Evolutionary conservation across 2,888 invertebrate genomes (phyloP).

Genomic region (Trilocha varians): DNA sequence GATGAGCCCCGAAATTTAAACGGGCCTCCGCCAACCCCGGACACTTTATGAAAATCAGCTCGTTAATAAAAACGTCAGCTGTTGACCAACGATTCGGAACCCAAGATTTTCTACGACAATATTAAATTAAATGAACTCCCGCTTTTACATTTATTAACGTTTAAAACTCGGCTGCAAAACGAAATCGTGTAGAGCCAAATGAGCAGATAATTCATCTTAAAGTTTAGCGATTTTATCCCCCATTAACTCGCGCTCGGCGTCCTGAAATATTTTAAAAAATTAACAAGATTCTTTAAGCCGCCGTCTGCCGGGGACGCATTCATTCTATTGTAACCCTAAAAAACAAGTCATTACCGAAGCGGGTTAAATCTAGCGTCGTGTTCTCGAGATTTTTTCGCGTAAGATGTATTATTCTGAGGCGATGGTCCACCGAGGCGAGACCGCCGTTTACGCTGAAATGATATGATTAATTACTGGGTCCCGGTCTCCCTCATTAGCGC

Average conservation of each 20-base stretch:
- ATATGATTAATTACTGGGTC: constrained; percentile 68
- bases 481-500: constrained; percentile 66
- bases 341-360: constrained; percentile 71
- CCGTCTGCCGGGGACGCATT: constrained; percentile 66
- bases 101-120: constrained; percentile 16
- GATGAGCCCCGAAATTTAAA: constrained; percentile 64
- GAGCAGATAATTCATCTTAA: constrained; percentile 17
- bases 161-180: background rate
- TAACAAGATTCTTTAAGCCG: constrained; percentile 51
- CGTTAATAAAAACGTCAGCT: constrained; percentile 44
- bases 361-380: constrained; percentile 62
- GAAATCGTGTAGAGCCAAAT: background rate
- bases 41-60: constrained; percentile 52
- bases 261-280: constrained; percentile 50
- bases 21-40: constrained; percentile 21
- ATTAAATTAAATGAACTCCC: constrained; percentile 26
- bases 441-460: constrained; percentile 64
- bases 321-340: constrained; percentile 69
- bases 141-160: background rate
- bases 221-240: constrained; percentile 35
- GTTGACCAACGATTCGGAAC: constrained; percentile 37
- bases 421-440: constrained; percentile 50
- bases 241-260: constrained; percentile 41
- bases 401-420: constrained; percentile 61
- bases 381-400: constrained; percentile 58